Evolutionary conservation across 2,797 vertebrate genomes (phyloP), one percentile per base, ranked within the genome.

Genomic region (Mycteria americana): DNA sequence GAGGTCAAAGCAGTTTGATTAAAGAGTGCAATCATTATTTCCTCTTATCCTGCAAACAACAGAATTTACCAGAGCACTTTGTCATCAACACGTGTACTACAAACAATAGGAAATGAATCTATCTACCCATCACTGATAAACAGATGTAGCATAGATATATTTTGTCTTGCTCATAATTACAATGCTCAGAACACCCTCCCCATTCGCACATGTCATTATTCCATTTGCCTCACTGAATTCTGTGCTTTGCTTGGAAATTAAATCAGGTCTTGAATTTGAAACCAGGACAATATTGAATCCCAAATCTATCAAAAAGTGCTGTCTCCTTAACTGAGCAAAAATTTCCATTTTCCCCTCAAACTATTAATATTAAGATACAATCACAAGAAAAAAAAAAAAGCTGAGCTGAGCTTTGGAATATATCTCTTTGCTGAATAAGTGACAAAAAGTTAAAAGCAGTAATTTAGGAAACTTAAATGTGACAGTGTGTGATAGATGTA

Each of bases 391-490:
- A 46, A 73, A 92, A 87, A 87, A 92, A 92, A 87, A 59, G 74
- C 70, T 72, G 87, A 96, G 88, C 65, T 67, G 85, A 96, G 88
- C 92, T 97, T 97, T 97, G 79, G 97, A 97, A 98, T 97, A 89
- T 96, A 97, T 97, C 96, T 98, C 97, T 98, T 97, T 85, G 41
- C 97, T 97, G 97, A 98, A 96, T 97, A 98, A 98, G 97, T 97
- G 98, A 98, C 98, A 98, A 98, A 98, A 98, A 98, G 97, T 98
- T 98, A 98, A 98, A 98, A 97, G 98, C 97, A 97, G 98, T 98
- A 98, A 98, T 98, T 98, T 98, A 97, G 97, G 97, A 96, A 98
- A 98, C 97, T 98, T 98, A 98, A 98, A 98, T 97, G 97, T 98
- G 98, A 98, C 98, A 98, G 96, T 92, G 80, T 95, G 97, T 98